A percentile compares a stretch with the other conserved stretches of the same genome.
phyloP scores from a whole-genome alignment of 2,113 vertebrate genomes.

The Speoplatyrhinus poulsoni region DNA sequence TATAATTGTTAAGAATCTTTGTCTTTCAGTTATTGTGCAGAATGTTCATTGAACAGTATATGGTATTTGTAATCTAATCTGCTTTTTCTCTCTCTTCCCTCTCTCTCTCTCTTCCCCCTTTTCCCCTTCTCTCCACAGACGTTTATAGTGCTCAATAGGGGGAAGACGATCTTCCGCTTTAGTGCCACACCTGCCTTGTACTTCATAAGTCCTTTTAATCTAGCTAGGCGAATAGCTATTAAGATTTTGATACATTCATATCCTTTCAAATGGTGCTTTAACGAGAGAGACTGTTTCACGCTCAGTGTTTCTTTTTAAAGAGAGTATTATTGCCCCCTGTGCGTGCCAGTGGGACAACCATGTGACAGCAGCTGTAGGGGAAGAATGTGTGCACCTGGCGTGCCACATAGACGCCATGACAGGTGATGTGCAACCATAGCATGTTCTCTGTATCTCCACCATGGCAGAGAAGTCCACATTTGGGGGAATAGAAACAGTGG shows the following conservation, averaged over 20 bases:
- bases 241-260: slow-evolving; percentile 99
- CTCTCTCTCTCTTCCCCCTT: slow-evolving; percentile 27
- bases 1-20: neutral
- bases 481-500: slow-evolving; percentile 1
- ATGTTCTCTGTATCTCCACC: no score
- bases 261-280: slow-evolving; percentile 84
- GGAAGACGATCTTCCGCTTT: slow-evolving; percentile 99
- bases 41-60: no score
- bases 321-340: slow-evolving; percentile 38
- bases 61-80: neutral
- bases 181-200: slow-evolving; percentile 99
- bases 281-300: slow-evolving; percentile 44
- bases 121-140: slow-evolving; percentile 86
- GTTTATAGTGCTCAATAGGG: slow-evolving; percentile 99
- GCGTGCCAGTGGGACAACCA: neutral
- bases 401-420: no score
- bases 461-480: no score
- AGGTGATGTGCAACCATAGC: no score
- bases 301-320: slow-evolving; percentile 56
- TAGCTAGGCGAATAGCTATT: slow-evolving; percentile 97
- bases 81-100: slow-evolving; percentile 29
- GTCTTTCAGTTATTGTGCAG: neutral
- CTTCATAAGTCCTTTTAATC: slow-evolving; percentile 98
- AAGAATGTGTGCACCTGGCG: no score
- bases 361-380: no score